phyloP scores from a whole-genome alignment of 2,113 vertebrate species.

The Harpagus bidentatus region DNA sequence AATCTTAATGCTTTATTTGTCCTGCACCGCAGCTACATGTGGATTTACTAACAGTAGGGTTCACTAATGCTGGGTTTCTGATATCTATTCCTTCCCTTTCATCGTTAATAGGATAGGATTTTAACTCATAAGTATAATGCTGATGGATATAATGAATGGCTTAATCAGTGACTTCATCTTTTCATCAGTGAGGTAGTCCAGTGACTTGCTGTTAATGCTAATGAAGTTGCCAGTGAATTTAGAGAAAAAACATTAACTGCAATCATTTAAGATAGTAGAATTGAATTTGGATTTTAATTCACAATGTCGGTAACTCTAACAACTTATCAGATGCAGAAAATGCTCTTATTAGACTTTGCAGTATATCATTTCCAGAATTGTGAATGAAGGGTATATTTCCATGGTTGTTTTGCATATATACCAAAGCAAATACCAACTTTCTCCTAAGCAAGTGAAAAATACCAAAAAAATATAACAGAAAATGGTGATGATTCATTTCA shows the following conservation, averaged over 20 bases:
- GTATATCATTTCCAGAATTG: not conserved
- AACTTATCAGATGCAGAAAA: not conserved
- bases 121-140: slow-evolving; percentile 9
- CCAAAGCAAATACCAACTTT: not conserved
- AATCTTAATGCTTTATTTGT: slow-evolving; percentile 30
- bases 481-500: not conserved
- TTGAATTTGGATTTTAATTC: not conserved
- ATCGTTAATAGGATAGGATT: slow-evolving; percentile 16
- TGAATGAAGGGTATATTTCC: not conserved
- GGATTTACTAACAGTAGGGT: not conserved
- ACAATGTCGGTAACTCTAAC: not conserved
- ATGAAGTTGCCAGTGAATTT: not conserved
- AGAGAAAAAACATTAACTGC: not conserved
- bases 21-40: not conserved
- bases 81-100: not conserved
- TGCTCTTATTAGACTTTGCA: not conserved
- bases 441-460: not conserved
- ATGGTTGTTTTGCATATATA: not conserved
- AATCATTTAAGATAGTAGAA: not conserved
- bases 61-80: not conserved
- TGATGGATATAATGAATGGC: not conserved
- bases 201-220: not conserved
- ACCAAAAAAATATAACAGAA: not conserved
- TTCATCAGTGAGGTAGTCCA: not conserved
- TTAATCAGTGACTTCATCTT: not conserved